Base-by-base conservation (phyloP, 2,888 invertebrate genomes). In the Limnephilus rhombicus region DNA sequence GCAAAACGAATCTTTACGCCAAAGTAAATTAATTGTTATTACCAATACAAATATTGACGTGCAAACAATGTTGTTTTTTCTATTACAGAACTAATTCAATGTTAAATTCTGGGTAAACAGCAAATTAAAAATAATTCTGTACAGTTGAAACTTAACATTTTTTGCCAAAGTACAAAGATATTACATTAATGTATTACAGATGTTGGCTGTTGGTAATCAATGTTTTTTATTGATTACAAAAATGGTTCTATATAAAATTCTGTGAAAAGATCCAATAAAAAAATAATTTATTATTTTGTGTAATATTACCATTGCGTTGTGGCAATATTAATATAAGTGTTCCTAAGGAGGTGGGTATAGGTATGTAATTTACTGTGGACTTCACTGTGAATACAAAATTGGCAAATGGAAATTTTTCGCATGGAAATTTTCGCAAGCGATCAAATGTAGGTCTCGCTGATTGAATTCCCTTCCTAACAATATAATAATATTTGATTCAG, bases 391-490 rank as follows among this genome's bases (percentile, higher is more conserved):
- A 68, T n/a, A 68, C 24, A 68, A 85, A 85, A 85, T 85, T 85
- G 85, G 85, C 85, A 85, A 85, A 85, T 85, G 85, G 85, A 34
- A 68, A 68, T 68, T 24, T 68, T 68, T 68, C 68, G 68, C 68
- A 68, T 68, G 68, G 68, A 24, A 68, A 24, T 45, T 86, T 41
- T 86, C 86, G 86, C 86, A 86, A 86, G 86, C 41, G n/a, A 37
- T 45, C 86, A 37, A 86, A 86, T 45, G 86, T 86, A 86, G 86
- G 86, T 86, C 86, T 86, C 15, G 86, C 49, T 45, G 86, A 86
- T 86, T 86, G 86, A 86, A 49, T 86, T 86, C 86, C 45, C 86
- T 86, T 86, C 86, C 86, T 29, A 86, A 86, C 45, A 86, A n/a
- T 45, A 37, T 68, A 49, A 49, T 49, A 49, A 49, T 41, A 15